These are phyloP conservation scores for Platycercus adscitus DNA, from an alignment of 2,113 vertebrate genomes.

Conservation along the genomic window DNA sequence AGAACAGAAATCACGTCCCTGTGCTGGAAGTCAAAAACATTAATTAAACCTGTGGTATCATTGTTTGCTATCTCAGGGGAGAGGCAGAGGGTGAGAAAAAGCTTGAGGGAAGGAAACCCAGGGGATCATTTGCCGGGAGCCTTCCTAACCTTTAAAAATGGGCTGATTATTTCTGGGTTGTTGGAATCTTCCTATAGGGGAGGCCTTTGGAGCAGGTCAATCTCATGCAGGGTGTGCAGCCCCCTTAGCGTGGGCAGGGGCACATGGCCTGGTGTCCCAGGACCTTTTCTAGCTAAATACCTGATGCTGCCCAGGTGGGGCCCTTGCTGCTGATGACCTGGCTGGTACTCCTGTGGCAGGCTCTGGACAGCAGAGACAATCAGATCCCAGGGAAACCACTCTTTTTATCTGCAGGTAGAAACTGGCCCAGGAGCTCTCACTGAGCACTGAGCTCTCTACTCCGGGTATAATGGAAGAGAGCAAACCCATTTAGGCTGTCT, in stretches of 20 bases:
- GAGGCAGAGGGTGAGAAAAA: slow-evolving; percentile 56
- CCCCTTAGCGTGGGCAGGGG: not conserved
- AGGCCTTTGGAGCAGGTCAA: not conserved
- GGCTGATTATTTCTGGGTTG: not conserved
- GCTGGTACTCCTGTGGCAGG: not conserved
- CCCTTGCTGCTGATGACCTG: not conserved
- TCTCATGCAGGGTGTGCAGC: not conserved
- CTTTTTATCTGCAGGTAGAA: not conserved
- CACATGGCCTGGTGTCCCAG: rapidly evolving
- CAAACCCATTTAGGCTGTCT: not conserved
- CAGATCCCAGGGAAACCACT: not conserved
- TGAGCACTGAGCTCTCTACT: not conserved
- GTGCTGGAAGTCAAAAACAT: slow-evolving; percentile 48
- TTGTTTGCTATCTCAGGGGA: slow-evolving; percentile 49
- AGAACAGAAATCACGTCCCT: slow-evolving; percentile 36
- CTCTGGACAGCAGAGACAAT: not conserved
- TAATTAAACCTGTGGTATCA: slow-evolving; percentile 55
- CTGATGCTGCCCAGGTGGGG: not conserved
- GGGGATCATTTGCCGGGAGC: not conserved
- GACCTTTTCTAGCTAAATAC: not conserved
- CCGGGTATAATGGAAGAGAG: not conserved
- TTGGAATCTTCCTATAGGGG: rapidly evolving
- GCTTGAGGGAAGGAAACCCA: not conserved
- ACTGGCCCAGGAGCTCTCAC: not conserved
- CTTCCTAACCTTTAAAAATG: not conserved